Conservation (phyloP, 2,797 vertebrate species). For the Cyprinodon diabolis region DNA sequence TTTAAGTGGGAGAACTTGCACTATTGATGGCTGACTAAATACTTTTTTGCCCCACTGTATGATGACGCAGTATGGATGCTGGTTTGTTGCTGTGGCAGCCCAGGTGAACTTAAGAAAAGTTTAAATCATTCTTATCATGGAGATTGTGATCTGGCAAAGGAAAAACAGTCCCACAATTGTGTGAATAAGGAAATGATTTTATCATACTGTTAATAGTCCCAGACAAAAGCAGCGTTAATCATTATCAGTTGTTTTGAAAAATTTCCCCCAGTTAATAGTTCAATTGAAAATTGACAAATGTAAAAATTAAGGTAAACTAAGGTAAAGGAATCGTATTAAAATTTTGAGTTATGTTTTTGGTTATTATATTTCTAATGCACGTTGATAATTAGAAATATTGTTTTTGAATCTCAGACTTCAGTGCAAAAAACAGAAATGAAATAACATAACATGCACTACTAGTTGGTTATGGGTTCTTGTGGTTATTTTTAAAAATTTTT, state of each 20-base stretch:
- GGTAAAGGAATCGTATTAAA: background rate
- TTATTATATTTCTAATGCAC: background rate
- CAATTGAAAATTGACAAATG: background rate
- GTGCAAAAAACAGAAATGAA: background rate
- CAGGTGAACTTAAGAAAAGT: background rate
- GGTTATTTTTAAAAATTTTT: background rate
- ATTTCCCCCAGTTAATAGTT: background rate
- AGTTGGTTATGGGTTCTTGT: background rate
- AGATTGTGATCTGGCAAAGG: background rate
- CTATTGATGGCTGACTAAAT: too few species aligned
- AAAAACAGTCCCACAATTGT: background rate
- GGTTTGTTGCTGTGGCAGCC: background rate
- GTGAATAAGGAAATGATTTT: background rate
- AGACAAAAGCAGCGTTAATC: background rate
- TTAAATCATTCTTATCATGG: background rate
- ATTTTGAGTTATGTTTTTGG: background rate
- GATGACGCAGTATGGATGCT: conserved; percentile 4
- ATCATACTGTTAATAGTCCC: background rate
- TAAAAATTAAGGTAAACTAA: background rate
- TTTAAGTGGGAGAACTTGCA: too few species aligned
- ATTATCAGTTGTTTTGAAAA: background rate
- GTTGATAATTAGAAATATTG: too few species aligned
- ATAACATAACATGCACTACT: background rate
- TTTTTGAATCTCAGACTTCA: too few species aligned
- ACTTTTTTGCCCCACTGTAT: background rate